Percentiles rank a stretch among this genome's conserved stretches.
phyloP scores from a whole-genome alignment of 2,888 invertebrate genomes.

The Stenotaenia linearis region DNA sequence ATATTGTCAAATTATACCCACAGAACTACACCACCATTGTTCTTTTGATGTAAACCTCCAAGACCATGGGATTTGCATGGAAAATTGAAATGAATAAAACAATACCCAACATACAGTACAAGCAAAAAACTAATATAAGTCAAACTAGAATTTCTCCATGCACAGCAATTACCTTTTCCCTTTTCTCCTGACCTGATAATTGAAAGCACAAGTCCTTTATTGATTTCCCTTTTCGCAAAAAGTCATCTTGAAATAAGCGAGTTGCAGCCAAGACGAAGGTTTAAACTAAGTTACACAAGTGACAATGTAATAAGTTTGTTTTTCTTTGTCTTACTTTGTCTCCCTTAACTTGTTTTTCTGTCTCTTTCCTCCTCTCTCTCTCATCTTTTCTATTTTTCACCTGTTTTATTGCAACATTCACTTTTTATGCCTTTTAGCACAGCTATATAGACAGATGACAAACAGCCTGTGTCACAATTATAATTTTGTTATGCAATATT shows the following conservation, averaged over 20 bases:
- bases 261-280: background rate
- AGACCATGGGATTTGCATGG: no score
- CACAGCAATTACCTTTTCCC: background rate
- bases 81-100: no score
- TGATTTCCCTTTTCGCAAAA: background rate
- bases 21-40: no score
- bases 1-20: no score
- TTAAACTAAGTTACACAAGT: background rate
- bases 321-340: background rate
- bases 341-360: background rate
- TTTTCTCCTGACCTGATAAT: background rate
- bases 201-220: background rate
- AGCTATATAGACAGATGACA: background rate
- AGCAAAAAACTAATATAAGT: background rate
- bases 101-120: no score
- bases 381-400: background rate
- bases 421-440: background rate
- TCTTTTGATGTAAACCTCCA: no score
- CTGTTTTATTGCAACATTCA: background rate
- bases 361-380: background rate
- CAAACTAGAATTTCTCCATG: background rate
- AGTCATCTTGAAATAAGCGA: background rate
- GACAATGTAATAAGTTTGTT: slow-evolving; percentile 14
- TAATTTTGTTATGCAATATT: background rate
- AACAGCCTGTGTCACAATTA: no score